A percentile compares a stretch with the other conserved stretches of the same genome.
Conservation (phyloP, 2,797 vertebrate species). For the Antennarius maculatus region DNA sequence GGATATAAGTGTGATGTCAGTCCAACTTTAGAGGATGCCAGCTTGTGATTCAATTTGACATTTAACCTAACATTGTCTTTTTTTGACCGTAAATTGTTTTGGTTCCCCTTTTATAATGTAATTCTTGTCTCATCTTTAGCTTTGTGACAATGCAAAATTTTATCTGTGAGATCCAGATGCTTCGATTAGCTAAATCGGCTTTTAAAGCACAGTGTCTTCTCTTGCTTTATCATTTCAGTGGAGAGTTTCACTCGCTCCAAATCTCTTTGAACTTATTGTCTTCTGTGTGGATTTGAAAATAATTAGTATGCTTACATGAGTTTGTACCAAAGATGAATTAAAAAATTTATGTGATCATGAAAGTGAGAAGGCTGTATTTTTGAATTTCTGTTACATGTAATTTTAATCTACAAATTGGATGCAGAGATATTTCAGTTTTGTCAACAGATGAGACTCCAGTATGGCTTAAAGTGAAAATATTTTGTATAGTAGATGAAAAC, state of each 20-base stretch:
- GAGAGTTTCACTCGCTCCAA: constrained; percentile 7
- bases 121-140: constrained; percentile 11
- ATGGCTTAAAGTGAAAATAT: too few species aligned
- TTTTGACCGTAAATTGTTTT: not conserved
- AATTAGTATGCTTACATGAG: constrained; percentile 5
- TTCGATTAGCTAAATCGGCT: constrained; percentile 1
- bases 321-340: constrained; percentile 6
- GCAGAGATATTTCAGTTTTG: too few species aligned
- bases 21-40: constrained; percentile 45
- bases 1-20: constrained; percentile 44
- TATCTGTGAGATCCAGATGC: constrained; percentile 2
- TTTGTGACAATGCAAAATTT: constrained; percentile 2
- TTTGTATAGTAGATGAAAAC: too few species aligned
- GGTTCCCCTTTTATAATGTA: constrained; percentile 6
- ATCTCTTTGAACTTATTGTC: not conserved
- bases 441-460: too few species aligned
- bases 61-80: constrained; percentile 2
- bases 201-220: constrained; percentile 3
- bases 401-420: too few species aligned
- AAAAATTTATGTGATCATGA: constrained; percentile 5
- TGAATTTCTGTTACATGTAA: too few species aligned
- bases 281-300: constrained; percentile 4
- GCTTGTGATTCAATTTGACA: constrained; percentile 16
- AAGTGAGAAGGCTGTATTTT: not conserved
- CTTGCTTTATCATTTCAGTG: constrained; percentile 5